Evolutionary conservation across 2,888 invertebrate species (phyloP), one percentile per base, ranked within the genome.

Genomic region (Polylopha cassiicola): DNA sequence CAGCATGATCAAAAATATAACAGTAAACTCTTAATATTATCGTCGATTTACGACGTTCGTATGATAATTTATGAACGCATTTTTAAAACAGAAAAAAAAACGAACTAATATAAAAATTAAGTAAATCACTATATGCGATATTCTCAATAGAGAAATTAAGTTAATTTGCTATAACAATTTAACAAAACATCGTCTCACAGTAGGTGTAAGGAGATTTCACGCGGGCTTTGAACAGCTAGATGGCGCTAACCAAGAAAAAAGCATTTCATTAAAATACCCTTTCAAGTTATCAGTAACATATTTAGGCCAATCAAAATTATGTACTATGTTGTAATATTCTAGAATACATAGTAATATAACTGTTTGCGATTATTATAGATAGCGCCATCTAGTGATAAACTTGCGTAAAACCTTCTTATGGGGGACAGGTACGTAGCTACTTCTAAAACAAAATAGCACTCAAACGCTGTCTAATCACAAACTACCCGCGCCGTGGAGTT

Each of bases 361-460:
- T n/a, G n/a, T n/a, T n/a, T n/a, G n/a, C n/a, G n/a, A n/a, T n/a
- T n/a, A n/a, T n/a, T n/a, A n/a, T n/a, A n/a, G n/a, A n/a, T n/a
- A n/a, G n/a, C n/a, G n/a, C n/a, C n/a, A n/a, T n/a, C n/a, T n/a
- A n/a, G n/a, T n/a, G n/a, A n/a, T n/a, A n/a, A n/a, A n/a, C n/a
- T n/a, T n/a, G n/a, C n/a, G n/a, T n/a, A n/a, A n/a, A n/a, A n/a
- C n/a, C n/a, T n/a, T n/a, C n/a, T n/a, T n/a, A n/a, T n/a, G 9
- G 37, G 37, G 37, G 37, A 37, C 46, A 43, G 39, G 37, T 37
- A 43, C 22, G 39, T 39, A 48, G 55, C 54, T 57, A 60, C 53
- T 58, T 60, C 52, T 58, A 57, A 57, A 60, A 61, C 54, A 61
- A 61, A 61, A 61, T 58, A 53, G 52, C 49, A 48, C 42, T 39